Conservation (phyloP, 2,113 vertebrate species). For the Ivindomyrus marchei region DNA sequence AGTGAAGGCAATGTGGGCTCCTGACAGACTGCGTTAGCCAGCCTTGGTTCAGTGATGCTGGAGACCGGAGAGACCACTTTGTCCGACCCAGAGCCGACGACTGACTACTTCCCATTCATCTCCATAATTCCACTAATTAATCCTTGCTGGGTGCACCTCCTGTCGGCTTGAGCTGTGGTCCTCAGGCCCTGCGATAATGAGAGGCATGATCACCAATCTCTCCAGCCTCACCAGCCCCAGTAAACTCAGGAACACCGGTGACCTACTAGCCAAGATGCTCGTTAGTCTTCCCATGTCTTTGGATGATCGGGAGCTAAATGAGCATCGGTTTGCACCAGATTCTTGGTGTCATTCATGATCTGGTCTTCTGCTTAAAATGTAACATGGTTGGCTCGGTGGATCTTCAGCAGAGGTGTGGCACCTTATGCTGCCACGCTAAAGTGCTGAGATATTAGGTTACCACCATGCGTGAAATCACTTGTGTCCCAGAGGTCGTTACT, state of each 20-base stretch:
- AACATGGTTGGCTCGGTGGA: neutral
- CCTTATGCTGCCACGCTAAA: neutral
- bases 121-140: neutral
- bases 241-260: neutral
- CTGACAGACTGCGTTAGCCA: neutral
- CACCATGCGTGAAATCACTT: neutral
- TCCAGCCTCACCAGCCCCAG: neutral
- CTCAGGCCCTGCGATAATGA: neutral
- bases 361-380: neutral
- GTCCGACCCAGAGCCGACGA: neutral
- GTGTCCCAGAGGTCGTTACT: constrained; percentile 6
- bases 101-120: neutral
- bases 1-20: neutral
- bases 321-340: neutral
- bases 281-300: neutral
- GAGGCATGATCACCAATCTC: neutral
- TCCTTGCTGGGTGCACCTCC: neutral
- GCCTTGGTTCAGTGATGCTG: neutral
- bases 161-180: neutral
- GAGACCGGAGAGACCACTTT: neutral
- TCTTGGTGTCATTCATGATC: neutral
- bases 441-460: neutral
- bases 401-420: neutral
- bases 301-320: neutral
- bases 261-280: neutral